These are phyloP conservation scores for Leptopilina boulardi DNA, from an alignment of 1,140 invertebrate genomes.

Conservation along the genomic window DNA sequence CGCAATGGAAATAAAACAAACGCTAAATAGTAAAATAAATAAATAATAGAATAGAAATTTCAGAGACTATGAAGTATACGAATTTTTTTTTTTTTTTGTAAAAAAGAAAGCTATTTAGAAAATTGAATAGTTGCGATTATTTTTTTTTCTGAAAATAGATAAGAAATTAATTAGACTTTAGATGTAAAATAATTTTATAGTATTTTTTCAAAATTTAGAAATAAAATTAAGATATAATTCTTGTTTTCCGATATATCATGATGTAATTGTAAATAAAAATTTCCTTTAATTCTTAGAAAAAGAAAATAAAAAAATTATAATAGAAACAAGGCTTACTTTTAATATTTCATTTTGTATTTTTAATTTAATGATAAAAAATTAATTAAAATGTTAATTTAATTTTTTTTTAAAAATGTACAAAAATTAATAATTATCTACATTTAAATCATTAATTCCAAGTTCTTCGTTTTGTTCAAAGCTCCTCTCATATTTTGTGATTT, in stretches of 20 bases:
- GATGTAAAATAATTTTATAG: neutral
- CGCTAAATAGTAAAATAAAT: neutral
- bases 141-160: too few relatives aligned
- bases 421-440: conserved; percentile 88
- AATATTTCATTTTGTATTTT: too few relatives aligned
- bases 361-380: too few relatives aligned
- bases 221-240: neutral
- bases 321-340: neutral
- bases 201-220: neutral
- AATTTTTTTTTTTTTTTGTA: too few relatives aligned
- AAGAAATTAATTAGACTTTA: neutral
- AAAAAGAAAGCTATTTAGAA: neutral
- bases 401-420: neutral
- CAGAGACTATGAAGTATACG: neutral
- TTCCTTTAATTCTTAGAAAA: conserved; percentile 19
- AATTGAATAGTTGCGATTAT: too few relatives aligned
- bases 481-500: conserved; percentile 89
- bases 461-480: conserved; percentile 96
- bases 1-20: conserved; percentile 86
- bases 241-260: neutral
- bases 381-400: too few relatives aligned
- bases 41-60: neutral
- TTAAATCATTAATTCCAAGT: conserved; percentile 97
- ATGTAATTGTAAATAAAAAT: conserved; percentile 19
- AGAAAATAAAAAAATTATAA: neutral